Evolutionary conservation across 2,888 invertebrate genomes (phyloP).

Genomic region (Epinotia ramella): DNA sequence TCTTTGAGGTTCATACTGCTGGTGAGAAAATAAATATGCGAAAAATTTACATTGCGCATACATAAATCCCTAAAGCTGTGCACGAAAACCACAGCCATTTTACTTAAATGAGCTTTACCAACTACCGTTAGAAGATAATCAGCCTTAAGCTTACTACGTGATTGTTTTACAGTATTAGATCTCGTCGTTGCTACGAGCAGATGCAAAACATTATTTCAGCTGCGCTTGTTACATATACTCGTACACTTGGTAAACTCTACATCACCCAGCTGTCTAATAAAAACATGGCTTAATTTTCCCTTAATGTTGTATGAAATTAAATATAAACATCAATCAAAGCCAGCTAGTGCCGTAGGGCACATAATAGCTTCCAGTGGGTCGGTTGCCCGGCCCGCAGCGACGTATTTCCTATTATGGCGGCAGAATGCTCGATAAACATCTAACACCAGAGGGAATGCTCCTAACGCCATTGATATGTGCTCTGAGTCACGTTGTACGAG

Average conservation of each 20-base stretch:
- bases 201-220: constrained; percentile 17
- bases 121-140: constrained; percentile 17
- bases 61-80: neutral
- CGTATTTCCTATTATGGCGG: constrained; percentile 39
- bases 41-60: neutral
- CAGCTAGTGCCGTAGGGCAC: constrained; percentile 5
- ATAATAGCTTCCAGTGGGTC: constrained; percentile 34
- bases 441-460: constrained; percentile 38
- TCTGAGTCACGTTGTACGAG: constrained; percentile 35
- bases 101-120: neutral
- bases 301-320: constrained; percentile 23
- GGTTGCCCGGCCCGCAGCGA: constrained; percentile 19
- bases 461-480: constrained; percentile 35
- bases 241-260: constrained; percentile 9
- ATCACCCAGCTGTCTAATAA: constrained; percentile 1
- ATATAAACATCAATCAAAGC: constrained; percentile 26
- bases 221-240: constrained; percentile 21
- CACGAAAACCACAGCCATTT: constrained; percentile 4
- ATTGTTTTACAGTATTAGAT: constrained; percentile 19
- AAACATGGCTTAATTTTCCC: constrained; percentile 9
- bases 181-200: constrained; percentile 3
- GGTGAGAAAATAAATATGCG: neutral
- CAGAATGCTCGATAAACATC: constrained; percentile 43
- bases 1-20: neutral
- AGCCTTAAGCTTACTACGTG: constrained; percentile 15